Evolutionary conservation across 2,113 vertebrate genomes (phyloP).

Genomic region (Sarotherodon lohbergeri): DNA sequence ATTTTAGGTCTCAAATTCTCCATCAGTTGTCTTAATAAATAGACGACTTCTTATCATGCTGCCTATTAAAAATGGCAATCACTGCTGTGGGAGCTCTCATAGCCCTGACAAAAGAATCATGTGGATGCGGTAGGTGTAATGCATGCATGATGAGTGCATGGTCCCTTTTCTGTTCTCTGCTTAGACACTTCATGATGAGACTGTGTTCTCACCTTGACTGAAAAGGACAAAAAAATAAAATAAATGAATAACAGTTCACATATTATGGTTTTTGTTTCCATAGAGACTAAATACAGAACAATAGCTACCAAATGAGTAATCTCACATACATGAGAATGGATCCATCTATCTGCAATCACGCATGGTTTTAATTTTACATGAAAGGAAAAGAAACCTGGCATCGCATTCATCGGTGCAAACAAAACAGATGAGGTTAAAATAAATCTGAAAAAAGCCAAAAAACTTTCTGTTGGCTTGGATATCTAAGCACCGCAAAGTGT

Average conservation of each 20-base stretch:
- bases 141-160: not conserved
- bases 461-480: not conserved
- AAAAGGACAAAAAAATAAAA: not conserved
- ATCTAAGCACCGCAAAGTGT: not conserved
- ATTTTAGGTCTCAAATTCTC: not conserved
- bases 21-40: constrained; percentile 6
- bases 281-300: constrained; percentile 6
- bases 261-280: constrained; percentile 13
- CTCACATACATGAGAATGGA: not conserved
- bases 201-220: not conserved
- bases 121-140: not conserved
- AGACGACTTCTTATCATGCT: not conserved
- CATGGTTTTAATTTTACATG: not conserved
- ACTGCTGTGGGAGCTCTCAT: not conserved
- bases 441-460: not conserved
- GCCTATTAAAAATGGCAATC: constrained; percentile 1
- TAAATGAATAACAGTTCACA: not conserved
- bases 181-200: not conserved
- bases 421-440: not conserved
- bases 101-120: not conserved
- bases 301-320: not conserved
- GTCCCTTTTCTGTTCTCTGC: not conserved
- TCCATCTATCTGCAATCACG: not conserved
- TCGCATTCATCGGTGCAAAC: not conserved
- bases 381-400: not conserved